Percentiles rank a stretch among this genome's conserved stretches.
phyloP scores from a whole-genome alignment of 2,797 vertebrate species.

The Dermochelys coriacea region DNA sequence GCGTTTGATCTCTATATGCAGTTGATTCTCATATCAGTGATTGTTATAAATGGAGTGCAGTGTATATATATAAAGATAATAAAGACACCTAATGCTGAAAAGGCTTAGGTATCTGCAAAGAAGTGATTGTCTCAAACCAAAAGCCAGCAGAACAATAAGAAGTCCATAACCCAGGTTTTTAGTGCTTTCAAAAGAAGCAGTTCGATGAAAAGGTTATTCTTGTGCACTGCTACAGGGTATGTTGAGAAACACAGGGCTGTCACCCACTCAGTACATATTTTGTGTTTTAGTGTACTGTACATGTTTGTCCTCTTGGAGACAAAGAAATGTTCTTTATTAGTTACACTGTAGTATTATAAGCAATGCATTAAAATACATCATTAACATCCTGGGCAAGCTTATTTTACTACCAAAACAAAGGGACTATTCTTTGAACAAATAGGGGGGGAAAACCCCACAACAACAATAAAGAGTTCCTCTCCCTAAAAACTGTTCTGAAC shows the following conservation, averaged over 20 bases:
- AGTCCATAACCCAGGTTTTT: neutral
- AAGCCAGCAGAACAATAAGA: neutral
- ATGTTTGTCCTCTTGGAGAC: slow-evolving; percentile 70
- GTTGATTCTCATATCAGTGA: neutral
- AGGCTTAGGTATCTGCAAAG: neutral
- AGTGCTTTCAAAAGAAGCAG: neutral
- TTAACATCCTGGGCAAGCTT: slow-evolving; percentile 81
- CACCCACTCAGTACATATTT: slow-evolving; percentile 71
- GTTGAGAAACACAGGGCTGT: slow-evolving; percentile 50
- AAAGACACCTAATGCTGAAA: neutral
- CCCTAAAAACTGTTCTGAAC: slow-evolving; percentile 70
- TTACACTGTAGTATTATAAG: slow-evolving; percentile 78
- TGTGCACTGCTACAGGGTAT: neutral
- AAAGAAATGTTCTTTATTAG: slow-evolving; percentile 70
- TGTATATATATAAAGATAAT: neutral
- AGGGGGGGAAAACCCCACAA: slow-evolving; percentile 68
- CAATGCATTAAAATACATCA: slow-evolving; percentile 80
- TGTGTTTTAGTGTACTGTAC: slow-evolving; percentile 69
- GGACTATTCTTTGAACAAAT: slow-evolving; percentile 76
- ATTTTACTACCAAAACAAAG: slow-evolving; percentile 79
- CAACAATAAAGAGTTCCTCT: slow-evolving; percentile 80
- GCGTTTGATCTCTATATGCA: neutral
- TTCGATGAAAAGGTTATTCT: neutral
- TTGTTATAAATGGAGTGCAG: neutral
- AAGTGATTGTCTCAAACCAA: neutral